These are phyloP conservation scores for Sebastolobus altivelis DNA, from an alignment of 2,797 vertebrate genomes.

Conservation along the genomic window DNA sequence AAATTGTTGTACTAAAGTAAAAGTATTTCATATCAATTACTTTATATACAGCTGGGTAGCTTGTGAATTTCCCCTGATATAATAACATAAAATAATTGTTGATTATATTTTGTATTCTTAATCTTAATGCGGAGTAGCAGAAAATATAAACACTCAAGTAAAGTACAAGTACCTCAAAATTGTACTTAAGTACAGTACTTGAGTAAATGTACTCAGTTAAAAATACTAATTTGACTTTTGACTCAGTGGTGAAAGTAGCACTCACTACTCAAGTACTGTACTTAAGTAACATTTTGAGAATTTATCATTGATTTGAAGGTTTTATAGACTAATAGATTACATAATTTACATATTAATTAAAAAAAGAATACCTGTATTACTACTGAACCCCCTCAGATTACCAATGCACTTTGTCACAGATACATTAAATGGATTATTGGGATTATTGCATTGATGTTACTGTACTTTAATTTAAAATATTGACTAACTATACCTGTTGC, in stretches of 20 bases:
- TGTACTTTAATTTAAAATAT: neutral
- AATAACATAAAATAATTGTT: too few species aligned
- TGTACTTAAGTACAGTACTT: neutral
- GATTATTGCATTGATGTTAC: neutral
- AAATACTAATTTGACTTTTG: neutral
- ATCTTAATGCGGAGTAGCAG: neutral
- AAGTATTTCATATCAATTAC: neutral
- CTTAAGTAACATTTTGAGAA: too few species aligned
- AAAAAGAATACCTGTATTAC: neutral
- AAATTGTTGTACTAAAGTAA: neutral
- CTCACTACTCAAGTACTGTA: neutral
- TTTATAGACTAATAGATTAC: neutral
- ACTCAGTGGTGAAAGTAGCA: neutral
- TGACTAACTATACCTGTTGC: too few species aligned
- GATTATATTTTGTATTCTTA: too few species aligned
- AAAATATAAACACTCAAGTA: neutral
- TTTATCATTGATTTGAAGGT: too few species aligned
- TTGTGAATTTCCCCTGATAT: too few species aligned
- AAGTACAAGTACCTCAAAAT: too few species aligned
- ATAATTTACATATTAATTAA: neutral
- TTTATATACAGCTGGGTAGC: neutral
- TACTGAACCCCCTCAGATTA: neutral
- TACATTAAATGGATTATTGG: neutral
- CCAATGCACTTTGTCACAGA: neutral
- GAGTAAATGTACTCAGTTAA: neutral